Base-by-base conservation (phyloP, 1,140 invertebrate genomes). In the Ostrea denselamellosa region DNA sequence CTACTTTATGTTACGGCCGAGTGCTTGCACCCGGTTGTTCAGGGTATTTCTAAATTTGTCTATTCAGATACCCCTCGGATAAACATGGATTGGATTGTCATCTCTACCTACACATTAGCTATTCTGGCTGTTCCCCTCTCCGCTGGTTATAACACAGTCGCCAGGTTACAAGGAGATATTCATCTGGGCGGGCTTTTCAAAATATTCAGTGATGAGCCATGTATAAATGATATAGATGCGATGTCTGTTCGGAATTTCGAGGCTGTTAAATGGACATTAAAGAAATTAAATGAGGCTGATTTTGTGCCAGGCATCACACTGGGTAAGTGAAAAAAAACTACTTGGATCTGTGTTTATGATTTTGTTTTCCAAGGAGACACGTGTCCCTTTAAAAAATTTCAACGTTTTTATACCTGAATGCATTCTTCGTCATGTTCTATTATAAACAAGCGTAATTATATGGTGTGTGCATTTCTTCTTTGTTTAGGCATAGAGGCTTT, bases 251-350 rank as follows among this genome's bases (percentile, higher is more conserved):
- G 62, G 17, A 85, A 85, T 34, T 58, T 68, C 34, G 84, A 85
- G n/a, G 58, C 84, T 19, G 58, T 85, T 8, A 85, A 65, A 51
- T 85, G 84, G 84, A 51, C 56, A 52, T 19, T 85, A 7, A 62
- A 51, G 44, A 85, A 28, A 12, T 51, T 85, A 62, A 85, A 85
- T 51, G 44, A 51, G 14, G 62, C 44, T n/a, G 34, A 65, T 51
- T 85, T 68, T 44, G n/a, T 85, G 19, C 84, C 84, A 8, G 84
- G 84, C 34, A 34, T 85, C 17, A 65, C 65, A 62, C 56, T 85
- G 28, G 84, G 84, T 85, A 44, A 85, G 83, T 0, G 8, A 62
- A 62, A 17, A 8, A 44, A 62, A 9, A 12, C 8, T 58, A 58
- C 19, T 58, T 58, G 19, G 4, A 58, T 3, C 19, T 54, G 53